Conservation (phyloP, 2,888 invertebrate genomes). For the Copidosoma aretas region DNA sequence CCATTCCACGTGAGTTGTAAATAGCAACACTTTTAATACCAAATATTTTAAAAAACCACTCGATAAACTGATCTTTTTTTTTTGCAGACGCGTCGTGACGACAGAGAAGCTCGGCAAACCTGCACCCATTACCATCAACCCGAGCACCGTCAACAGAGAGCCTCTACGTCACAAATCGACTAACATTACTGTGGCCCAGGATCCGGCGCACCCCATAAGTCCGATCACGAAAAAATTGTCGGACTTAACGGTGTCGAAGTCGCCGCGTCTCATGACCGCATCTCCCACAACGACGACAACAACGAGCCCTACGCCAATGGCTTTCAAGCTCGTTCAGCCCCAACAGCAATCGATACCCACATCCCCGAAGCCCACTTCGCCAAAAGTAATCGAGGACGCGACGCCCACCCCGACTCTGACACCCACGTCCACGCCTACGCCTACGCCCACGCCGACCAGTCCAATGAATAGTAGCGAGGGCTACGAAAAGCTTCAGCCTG, state of each 20-base stretch:
- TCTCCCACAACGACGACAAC: constrained; percentile 47
- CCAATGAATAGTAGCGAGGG: constrained; percentile 64
- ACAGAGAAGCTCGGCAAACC: constrained; percentile 24
- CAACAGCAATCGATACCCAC: background rate
- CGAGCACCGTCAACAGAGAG: constrained; percentile 32
- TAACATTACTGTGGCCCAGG: constrained; percentile 17
- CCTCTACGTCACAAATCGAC: constrained; percentile 38
- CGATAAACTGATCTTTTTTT: too few species aligned
- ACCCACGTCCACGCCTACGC: constrained; percentile 53
- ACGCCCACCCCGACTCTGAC: constrained; percentile 44
- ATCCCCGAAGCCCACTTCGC: constrained; percentile 44
- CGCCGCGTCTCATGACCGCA: constrained; percentile 52
- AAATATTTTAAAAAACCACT: background rate
- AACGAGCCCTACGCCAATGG: constrained; percentile 49
- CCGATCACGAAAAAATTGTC: constrained; percentile 54
- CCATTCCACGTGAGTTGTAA: too few species aligned
- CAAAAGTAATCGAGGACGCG: constrained; percentile 52
- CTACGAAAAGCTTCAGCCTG: constrained; percentile 58
- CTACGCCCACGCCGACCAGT: constrained; percentile 62
- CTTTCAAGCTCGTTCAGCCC: constrained; percentile 43
- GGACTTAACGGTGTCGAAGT: constrained; percentile 52
- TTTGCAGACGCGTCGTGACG: constrained; percentile 9
- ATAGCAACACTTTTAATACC: too few species aligned
- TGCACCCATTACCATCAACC: constrained; percentile 11
- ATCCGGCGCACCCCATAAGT: constrained; percentile 41